Conservation (phyloP, 2,113 vertebrate species). For the Zosterops japonicus region DNA sequence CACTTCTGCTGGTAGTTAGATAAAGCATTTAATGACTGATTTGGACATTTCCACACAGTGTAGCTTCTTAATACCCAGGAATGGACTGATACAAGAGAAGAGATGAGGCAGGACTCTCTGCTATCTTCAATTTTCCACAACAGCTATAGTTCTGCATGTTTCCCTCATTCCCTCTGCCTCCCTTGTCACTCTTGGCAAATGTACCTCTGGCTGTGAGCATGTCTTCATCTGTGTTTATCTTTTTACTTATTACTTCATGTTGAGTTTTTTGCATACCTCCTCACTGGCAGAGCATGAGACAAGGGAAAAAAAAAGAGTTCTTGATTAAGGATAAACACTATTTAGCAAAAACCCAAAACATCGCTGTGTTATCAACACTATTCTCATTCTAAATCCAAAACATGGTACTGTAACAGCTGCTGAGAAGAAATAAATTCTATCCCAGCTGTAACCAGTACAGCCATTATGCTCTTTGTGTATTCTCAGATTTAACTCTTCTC, state of each 20-base stretch:
- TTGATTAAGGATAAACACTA: neutral
- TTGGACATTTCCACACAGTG: neutral
- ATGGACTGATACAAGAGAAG: neutral
- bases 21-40: neutral
- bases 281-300: neutral
- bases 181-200: neutral
- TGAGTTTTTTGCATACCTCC: neutral
- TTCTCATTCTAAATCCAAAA: neutral
- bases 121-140: neutral
- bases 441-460: neutral
- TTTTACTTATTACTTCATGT: neutral
- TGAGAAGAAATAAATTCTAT: neutral
- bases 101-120: neutral
- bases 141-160: neutral
- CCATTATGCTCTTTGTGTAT: neutral
- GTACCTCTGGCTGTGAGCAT: neutral
- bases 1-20: neutral
- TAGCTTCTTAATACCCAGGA: neutral
- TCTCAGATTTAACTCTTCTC: neutral
- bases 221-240: neutral
- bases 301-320: neutral
- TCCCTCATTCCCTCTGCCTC: neutral
- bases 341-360: neutral
- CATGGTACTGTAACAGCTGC: neutral
- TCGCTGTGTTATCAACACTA: neutral